Evolutionary conservation across 2,113 vertebrate genomes (phyloP).

Genomic region (Danionella cerebrum): DNA sequence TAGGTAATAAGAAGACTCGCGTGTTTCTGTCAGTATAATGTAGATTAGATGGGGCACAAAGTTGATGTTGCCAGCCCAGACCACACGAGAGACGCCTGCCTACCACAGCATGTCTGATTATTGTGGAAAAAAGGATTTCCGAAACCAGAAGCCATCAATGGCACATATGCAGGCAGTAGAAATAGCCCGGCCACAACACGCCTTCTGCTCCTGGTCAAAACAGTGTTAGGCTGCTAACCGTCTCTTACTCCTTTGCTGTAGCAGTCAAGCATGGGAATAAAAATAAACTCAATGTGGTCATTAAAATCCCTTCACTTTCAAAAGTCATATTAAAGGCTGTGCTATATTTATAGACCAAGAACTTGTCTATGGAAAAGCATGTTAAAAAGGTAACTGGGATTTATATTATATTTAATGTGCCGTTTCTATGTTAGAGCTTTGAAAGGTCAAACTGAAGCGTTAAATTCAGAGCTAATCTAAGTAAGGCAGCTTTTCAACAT

Average conservation of each 20-base stretch:
- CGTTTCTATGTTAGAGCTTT: not conserved
- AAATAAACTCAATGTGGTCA: slow-evolving; percentile 5
- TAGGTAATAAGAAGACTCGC: slow-evolving; percentile 46
- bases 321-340: not conserved
- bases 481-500: not conserved
- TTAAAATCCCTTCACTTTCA: not conserved
- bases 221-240: not conserved
- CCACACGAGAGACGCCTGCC: slow-evolving; percentile 52
- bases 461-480: not conserved
- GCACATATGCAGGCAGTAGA: slow-evolving; percentile 53
- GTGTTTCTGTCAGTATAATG: slow-evolving; percentile 57
- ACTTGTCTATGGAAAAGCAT: not conserved
- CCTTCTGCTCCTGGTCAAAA: slow-evolving; percentile 49
- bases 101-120: slow-evolving; percentile 51
- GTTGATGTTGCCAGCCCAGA: slow-evolving; percentile 49
- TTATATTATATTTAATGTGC: not conserved
- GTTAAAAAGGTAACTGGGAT: not conserved
- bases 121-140: slow-evolving; percentile 53
- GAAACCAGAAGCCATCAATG: slow-evolving; percentile 65
- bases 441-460: not conserved
- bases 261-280: not conserved
- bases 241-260: not conserved
- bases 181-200: slow-evolving; percentile 61
- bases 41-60: slow-evolving; percentile 51
- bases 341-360: not conserved